These are phyloP conservation scores for Chrysaora quinquecirrha DNA, from an alignment of 30 jellyfish, hydroid and myxozoan genomes.

Conservation along the genomic window DNA sequence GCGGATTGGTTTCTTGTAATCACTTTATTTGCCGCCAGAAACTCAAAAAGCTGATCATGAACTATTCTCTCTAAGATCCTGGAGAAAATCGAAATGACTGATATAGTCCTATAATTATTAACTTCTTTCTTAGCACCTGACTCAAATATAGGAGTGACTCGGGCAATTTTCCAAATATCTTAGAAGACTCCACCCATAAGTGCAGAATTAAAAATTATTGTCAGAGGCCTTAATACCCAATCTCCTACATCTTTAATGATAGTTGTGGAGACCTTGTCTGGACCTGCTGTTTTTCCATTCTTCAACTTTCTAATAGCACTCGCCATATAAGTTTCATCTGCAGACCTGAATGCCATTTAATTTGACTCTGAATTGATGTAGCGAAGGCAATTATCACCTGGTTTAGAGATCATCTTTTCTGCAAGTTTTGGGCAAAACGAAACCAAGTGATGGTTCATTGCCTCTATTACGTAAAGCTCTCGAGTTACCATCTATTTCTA, in stretches of 20 bases:
- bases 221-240: background rate
- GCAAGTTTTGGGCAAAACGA: slow-evolving; percentile 36
- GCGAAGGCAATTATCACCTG: slow-evolving; percentile 37
- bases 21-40: background rate
- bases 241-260: slow-evolving; percentile 31
- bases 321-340: background rate
- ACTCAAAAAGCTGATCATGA: slow-evolving; percentile 10
- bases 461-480: slow-evolving; percentile 25
- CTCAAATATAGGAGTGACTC: slow-evolving; percentile 39
- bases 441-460: slow-evolving; percentile 27
- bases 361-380: background rate
- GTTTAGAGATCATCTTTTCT: no score
- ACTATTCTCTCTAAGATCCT: background rate
- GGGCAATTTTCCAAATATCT: slow-evolving; percentile 45
- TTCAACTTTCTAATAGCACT: slow-evolving; percentile 15
- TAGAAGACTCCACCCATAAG: slow-evolving; percentile 28
- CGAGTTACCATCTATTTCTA: slow-evolving; percentile 36
- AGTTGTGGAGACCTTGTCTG: slow-evolving; percentile 9
- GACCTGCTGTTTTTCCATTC: slow-evolving; percentile 47
- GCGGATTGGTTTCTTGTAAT: slow-evolving; percentile 2
- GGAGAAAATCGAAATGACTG: slow-evolving; percentile 23
- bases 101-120: slow-evolving; percentile 38
- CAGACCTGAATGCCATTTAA: slow-evolving; percentile 1
- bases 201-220: slow-evolving; percentile 19
- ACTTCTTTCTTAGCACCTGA: slow-evolving; percentile 53